phyloP scores from a whole-genome alignment of 2,797 vertebrate genomes.

The Gila robusta region DNA sequence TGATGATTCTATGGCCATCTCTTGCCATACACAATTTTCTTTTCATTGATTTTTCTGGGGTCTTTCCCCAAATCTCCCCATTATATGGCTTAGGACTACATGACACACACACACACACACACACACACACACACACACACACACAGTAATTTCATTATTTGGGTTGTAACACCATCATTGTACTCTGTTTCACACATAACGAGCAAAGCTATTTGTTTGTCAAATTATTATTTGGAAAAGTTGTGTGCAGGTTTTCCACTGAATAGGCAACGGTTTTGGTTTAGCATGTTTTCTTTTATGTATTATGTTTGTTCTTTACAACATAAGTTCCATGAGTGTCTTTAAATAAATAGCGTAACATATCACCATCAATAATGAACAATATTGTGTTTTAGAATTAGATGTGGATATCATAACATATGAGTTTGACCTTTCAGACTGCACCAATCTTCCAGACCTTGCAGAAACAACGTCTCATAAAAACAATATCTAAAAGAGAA shows the following conservation, averaged over 20 bases:
- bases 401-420: background rate
- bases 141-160: constrained; percentile 29
- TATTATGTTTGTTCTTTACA: background rate
- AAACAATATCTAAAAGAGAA: constrained; percentile 6
- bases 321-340: background rate
- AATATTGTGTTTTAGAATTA: background rate
- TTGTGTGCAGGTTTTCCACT: background rate
- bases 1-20: no score
- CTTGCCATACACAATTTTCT: no score
- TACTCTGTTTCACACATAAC: constrained; percentile 26
- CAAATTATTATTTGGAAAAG: background rate
- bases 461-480: background rate
- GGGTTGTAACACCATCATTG: background rate
- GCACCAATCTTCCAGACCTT: background rate
- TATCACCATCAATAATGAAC: background rate
- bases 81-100: no score
- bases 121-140: no score
- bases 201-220: constrained; percentile 13
- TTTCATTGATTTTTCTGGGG: no score
- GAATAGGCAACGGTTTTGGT: background rate
- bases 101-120: no score
- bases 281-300: background rate
- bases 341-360: background rate
- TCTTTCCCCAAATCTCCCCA: no score
- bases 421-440: background rate